Base-by-base conservation (phyloP, 2,888 invertebrate genomes). In the Amphipoea lucens region DNA sequence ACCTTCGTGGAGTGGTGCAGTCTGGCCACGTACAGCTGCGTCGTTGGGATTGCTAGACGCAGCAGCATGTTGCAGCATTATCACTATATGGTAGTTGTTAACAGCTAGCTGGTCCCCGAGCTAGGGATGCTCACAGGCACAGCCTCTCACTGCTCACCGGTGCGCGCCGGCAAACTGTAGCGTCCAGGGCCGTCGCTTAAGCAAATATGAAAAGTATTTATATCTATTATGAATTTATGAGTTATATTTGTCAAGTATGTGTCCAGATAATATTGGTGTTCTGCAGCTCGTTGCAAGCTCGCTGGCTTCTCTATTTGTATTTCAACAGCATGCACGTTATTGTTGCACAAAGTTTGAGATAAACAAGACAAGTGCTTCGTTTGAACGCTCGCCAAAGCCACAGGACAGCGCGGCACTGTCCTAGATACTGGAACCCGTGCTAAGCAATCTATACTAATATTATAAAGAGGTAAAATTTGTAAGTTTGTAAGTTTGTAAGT, bases 341-440 rank as follows among this genome's bases (percentile, higher is more conserved):
- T 82, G 74, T 82, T 77, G 63, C 78, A 74, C 71, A 73, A 72
- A 71, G 83, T 82, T 45, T 73, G 45, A 82, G 70, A 77, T 82
- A 77, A 48, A 65, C 71, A 48, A 82, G 76, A 65, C 71, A 48
- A 82, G 76, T 54, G 54, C 68, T 69, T 40, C 57, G 42, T 74
- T 84, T 86, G 78, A 86, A 86, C 70, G 20, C 63, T 66, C 42
- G 83, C 82, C 83, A 86, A 82, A 29, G 23, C 4, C 23, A 6
- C 66, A 54, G 45, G 42, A 48, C 42, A 67, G 20, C 48, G 42
- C 60, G 45, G 7, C 45, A 17, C 42, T 71, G 70, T 62, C 71
- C 75, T 68, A 84, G 51, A 79, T 72, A 78, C n/a, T 79, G 69
- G 40, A 70, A 29, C 23, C 42, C 29, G 57, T 20, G 17, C 62